Evolutionary conservation across 2,113 vertebrate genomes (phyloP), one percentile per base, ranked within the genome.

Genomic region (Galbula dea): DNA sequence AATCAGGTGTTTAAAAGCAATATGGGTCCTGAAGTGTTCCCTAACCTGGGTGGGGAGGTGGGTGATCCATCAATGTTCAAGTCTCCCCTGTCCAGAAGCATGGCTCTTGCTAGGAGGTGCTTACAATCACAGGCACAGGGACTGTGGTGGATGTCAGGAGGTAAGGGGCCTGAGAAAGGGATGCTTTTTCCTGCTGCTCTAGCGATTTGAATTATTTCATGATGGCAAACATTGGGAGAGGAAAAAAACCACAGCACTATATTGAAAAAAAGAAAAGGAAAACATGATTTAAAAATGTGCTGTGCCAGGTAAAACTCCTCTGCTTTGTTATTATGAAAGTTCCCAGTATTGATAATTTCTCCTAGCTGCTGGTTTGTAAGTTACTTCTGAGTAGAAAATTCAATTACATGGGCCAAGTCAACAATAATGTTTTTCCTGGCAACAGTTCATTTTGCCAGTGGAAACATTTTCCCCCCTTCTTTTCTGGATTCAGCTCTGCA

Each of bases 391-490:
- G 92, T 73, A 97, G 96, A 97, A 97, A 96, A 97, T 97, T 96
- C 89, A 95, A 87, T 97, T 96, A 96, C 86, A 94, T 95, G 82
- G 93, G 93, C 94, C 96, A 97, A 97, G 92, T 97, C 96, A 97
- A 95, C 93, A 96, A 94, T 94, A 94, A 87, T 96, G 90, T 96
- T 97, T 96, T 97, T 96, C 94, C 94, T 97, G 96, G 96, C 96
- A 96, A 77, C 2, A 3, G 68, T 91, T 97, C 94, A 91, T 95
- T 96, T 96, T 95, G 93, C 96, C 95, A 96, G 86, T 96, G 86
- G 96, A 95, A 95, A 96, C 78, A 90, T 96, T 93, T 83, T n/a
- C 61, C 74, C 75, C 55, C 66, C 86, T 92, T 78, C 63, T 94
- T 95, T 94, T 91, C 87, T 94, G 94, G 96, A 97, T 97, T 96